A percentile compares a stretch with the other conserved stretches of the same genome.
phyloP scores from a whole-genome alignment of 37 sponge, comb jelly and placozoan genomes.

The Halichondria panicea region DNA sequence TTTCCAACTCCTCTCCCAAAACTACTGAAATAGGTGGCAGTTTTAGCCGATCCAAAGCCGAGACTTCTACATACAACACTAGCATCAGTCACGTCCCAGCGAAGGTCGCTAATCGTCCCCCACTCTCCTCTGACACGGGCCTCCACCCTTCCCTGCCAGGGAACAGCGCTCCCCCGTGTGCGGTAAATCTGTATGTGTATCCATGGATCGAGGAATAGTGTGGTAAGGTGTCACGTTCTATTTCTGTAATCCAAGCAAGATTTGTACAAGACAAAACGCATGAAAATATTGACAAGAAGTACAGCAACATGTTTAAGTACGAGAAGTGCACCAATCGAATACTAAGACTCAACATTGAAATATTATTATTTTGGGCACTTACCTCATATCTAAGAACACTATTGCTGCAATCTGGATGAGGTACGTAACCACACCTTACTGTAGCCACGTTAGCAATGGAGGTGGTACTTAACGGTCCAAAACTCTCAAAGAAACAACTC shows the following conservation, averaged over 20 bases:
- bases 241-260: too few relatives aligned
- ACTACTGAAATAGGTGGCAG: neutral
- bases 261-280: too few relatives aligned
- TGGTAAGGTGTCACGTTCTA: too few relatives aligned
- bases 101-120: constrained; percentile 73
- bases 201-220: too few relatives aligned
- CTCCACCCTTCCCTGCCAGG: constrained; percentile 78
- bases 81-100: constrained; percentile 46
- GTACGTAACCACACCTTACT: constrained; percentile 63
- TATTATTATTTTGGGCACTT: too few relatives aligned
- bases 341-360: too few relatives aligned
- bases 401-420: too few relatives aligned
- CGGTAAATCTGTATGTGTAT: constrained; percentile 21
- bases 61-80: constrained; percentile 61
- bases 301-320: too few relatives aligned
- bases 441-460: constrained; percentile 41
- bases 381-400: too few relatives aligned
- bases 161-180: constrained; percentile 38
- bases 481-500: constrained; percentile 34
- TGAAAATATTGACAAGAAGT: too few relatives aligned
- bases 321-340: too few relatives aligned
- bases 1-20: constrained; percentile 44
- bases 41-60: constrained; percentile 57
- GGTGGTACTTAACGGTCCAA: constrained; percentile 17
- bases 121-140: constrained; percentile 38